Evolutionary conservation across 2,113 vertebrate genomes (phyloP).

Genomic region (Epinephelus fuscoguttatus): DNA sequence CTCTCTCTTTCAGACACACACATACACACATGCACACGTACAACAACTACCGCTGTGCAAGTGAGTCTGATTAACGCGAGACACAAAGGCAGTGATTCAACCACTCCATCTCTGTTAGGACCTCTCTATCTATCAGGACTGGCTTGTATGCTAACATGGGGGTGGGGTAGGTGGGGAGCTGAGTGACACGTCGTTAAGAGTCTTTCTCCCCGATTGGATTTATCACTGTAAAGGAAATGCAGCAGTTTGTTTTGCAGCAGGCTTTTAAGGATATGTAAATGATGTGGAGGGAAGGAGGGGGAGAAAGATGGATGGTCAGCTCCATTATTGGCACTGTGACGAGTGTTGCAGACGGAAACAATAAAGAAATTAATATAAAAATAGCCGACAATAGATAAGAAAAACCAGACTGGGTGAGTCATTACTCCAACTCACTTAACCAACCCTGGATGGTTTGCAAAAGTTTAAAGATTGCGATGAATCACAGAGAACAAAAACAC

Average conservation of each 20-base stretch:
- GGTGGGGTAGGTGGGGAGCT: conserved; percentile 32
- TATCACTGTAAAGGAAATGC: conserved; percentile 63
- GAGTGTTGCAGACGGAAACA: conserved; percentile 48
- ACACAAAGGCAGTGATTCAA: conserved; percentile 70
- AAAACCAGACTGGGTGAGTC: conserved; percentile 12
- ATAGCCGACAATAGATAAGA: conserved; percentile 49
- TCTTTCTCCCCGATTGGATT: conserved; percentile 66
- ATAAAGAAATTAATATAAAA: conserved; percentile 43
- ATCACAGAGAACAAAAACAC: conserved; percentile 26
- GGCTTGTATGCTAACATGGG: conserved; percentile 63
- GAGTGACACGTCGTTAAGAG: conserved; percentile 64
- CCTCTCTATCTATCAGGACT: conserved; percentile 70
- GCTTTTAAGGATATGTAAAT: conserved; percentile 80
- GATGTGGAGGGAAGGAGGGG: conserved; percentile 16
- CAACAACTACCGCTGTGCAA: conserved; percentile 34
- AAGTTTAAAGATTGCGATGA: conserved; percentile 49
- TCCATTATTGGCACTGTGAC: conserved; percentile 56
- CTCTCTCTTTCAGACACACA: background rate
- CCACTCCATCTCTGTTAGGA: conserved; percentile 69
- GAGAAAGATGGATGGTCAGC: conserved; percentile 48
- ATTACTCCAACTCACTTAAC: conserved; percentile 30
- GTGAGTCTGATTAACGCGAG: conserved; percentile 65
- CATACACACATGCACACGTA: background rate
- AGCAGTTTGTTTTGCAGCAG: conserved; percentile 66
- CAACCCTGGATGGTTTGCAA: background rate